These are phyloP conservation scores for Aurelia aurita DNA, from an alignment of 30 jellyfish, hydroid and myxozoan genomes.

Conservation along the genomic window DNA sequence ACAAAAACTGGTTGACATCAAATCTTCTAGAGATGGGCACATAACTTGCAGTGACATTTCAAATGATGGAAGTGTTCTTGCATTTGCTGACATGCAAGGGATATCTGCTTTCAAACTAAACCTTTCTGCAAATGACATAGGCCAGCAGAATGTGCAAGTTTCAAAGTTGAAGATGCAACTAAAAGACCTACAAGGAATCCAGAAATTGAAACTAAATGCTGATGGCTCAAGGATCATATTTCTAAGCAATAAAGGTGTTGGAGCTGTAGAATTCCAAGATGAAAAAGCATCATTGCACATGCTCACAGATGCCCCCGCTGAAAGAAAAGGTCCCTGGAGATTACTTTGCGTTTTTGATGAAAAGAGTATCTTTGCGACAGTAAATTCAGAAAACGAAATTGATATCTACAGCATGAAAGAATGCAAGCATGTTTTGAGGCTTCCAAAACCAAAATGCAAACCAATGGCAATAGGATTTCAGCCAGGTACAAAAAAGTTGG, in stretches of 20 bases:
- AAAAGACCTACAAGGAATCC: constrained; percentile 28
- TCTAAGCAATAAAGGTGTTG: constrained; percentile 40
- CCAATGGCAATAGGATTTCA: constrained; percentile 67
- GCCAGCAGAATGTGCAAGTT: constrained; percentile 5
- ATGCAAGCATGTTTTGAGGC: not conserved
- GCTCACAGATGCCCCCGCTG: constrained; percentile 11
- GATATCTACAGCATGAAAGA: constrained; percentile 38
- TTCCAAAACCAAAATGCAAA: constrained; percentile 50
- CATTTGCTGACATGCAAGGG: constrained; percentile 50
- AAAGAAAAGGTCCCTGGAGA: constrained; percentile 32
- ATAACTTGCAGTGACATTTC: constrained; percentile 73
- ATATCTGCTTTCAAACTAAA: constrained; percentile 6
- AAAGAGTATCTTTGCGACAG: constrained; percentile 27
- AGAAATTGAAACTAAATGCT: constrained; percentile 30
- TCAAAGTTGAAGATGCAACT: constrained; percentile 37
- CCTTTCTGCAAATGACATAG: not conserved
- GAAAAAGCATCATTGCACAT: not conserved
- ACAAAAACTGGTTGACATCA: constrained; percentile 55
- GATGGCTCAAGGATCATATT: constrained; percentile 37
- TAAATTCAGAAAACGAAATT: constrained; percentile 26
- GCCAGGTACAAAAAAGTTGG: constrained; percentile 52
- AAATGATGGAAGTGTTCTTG: constrained; percentile 51
- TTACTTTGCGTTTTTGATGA: constrained; percentile 27
- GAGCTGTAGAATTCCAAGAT: not conserved
- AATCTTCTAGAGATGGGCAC: constrained; percentile 30